Conservation (phyloP, 2,797 vertebrate genomes). For the Melanotaenia parkinsoni region DNA sequence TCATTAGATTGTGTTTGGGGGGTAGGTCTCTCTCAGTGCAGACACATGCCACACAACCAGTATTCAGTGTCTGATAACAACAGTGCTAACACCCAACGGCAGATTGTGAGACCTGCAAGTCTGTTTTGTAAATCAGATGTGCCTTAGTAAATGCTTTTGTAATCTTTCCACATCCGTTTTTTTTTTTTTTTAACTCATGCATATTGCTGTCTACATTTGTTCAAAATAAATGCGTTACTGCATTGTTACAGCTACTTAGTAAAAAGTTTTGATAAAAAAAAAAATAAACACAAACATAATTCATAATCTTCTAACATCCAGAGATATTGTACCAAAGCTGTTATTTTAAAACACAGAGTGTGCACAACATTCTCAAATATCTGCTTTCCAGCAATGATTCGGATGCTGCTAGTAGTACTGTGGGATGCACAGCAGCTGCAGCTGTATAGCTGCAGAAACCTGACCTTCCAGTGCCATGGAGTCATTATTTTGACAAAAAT, state of each 20-base stretch:
- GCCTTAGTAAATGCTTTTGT: background rate
- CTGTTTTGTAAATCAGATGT: conserved; percentile 2
- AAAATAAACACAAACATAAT: background rate
- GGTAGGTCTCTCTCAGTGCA: conserved; percentile 62
- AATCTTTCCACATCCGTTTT: background rate
- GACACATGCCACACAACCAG: conserved; percentile 63
- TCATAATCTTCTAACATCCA: background rate
- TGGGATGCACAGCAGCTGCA: conserved; percentile 49
- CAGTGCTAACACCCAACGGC: conserved; percentile 46
- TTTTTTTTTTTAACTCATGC: background rate
- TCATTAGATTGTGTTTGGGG: conserved; percentile 76
- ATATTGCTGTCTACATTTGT: background rate
- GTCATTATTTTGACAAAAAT: conserved; percentile 85
- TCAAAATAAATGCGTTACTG: background rate
- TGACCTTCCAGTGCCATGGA: conserved; percentile 81
- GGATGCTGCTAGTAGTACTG: conserved; percentile 35
- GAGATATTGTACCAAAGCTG: background rate
- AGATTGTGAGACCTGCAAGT: conserved; percentile 31
- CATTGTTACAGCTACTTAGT: background rate
- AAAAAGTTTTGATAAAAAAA: background rate
- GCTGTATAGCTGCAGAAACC: conserved; percentile 78
- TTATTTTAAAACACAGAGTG: background rate
- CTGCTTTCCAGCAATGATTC: conserved; percentile 35
- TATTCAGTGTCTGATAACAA: conserved; percentile 59
- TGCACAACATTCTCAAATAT: conserved; percentile 22